Evolutionary conservation across 2,113 vertebrate species (phyloP), one percentile per base, ranked within the genome.

Genomic region (Tenebrosternarchus preto): DNA sequence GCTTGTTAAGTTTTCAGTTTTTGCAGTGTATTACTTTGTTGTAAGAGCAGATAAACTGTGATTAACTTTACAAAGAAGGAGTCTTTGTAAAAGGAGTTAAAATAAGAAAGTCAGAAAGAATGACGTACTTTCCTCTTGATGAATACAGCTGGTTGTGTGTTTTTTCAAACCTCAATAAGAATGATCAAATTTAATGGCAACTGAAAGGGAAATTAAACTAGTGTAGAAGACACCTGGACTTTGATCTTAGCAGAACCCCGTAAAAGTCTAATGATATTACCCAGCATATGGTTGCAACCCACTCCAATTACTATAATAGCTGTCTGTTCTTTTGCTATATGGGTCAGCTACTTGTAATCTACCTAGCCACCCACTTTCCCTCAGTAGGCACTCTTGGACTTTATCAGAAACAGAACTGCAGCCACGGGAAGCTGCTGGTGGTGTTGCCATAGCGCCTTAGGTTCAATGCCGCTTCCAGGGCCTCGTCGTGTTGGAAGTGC

Each of bases 181-280:
- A 27, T 27, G 29, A 63, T 75, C 22, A 75, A 22, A 61, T 25
- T 15, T 27, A 61, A 60, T 74, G 33, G 39, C 33, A 12, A 60
- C 11, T 43, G 36, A 75, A 75, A 39, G 12, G 19, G n/a, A 15
- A 60, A 60, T 33, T 20, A 19, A 27, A 33, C 16, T 66, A 66
- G 29, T 8, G 3, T 88, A 88, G 88, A 80, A 39, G 6, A 85
- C 78, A 83, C 85, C 70, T 83, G 85, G 87, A 87, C 85, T 84
- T 79, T 69, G 86, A 83, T 90, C 90, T 86, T 90, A 85, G 90
- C 86, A 80, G 88, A 83, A 55, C 77, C 88, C 79, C 74, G 85
- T 82, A 93, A 92, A 91, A 92, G 88, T 85, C 19, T 46, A 55
- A 80, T 90, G 88, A 67, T 89, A 86, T 91, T 88, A 91, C 79